Percentiles rank a stretch among this genome's conserved stretches.
Evolutionary conservation across 2,113 vertebrate species (phyloP).

Genomic region (Danionella cerebrum): DNA sequence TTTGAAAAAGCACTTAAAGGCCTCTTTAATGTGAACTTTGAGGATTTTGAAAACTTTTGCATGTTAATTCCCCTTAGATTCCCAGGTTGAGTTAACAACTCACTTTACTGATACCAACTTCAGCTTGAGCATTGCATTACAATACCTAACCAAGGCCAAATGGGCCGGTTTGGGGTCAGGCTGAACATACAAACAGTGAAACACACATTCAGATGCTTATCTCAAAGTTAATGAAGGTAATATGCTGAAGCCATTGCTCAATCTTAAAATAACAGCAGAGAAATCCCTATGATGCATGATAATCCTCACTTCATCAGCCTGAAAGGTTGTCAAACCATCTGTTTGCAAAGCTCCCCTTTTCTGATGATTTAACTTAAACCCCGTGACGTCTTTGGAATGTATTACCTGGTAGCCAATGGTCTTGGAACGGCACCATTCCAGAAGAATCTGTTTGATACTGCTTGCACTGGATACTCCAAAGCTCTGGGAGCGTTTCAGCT

Average conservation of each 20-base stretch:
- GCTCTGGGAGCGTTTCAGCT: constrained; percentile 91
- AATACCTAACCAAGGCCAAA: constrained; percentile 48
- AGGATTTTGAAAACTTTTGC: no score
- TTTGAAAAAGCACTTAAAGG: no score
- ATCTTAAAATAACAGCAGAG: not conserved
- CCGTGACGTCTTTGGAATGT: not conserved
- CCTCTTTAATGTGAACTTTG: no score
- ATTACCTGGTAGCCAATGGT: constrained; percentile 90
- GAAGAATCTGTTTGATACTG: constrained; percentile 95
- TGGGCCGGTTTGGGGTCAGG: constrained; percentile 40
- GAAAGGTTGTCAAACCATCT: not conserved
- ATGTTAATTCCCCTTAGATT: no score
- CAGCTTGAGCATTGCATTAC: constrained; percentile 38
- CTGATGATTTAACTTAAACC: not conserved
- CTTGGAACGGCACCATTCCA: constrained; percentile 96
- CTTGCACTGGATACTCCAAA: constrained; percentile 91
- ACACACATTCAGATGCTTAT: no score
- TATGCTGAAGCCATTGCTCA: not conserved
- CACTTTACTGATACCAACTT: constrained; percentile 37
- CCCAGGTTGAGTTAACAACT: no score
- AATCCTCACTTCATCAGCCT: not conserved
- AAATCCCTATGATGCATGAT: not conserved
- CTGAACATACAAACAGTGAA: constrained; percentile 14
- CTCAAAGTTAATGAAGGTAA: constrained; percentile 5
- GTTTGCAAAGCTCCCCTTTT: not conserved